Conservation (phyloP, 2,888 invertebrate species). For the Neoscelio sp. region DNA sequence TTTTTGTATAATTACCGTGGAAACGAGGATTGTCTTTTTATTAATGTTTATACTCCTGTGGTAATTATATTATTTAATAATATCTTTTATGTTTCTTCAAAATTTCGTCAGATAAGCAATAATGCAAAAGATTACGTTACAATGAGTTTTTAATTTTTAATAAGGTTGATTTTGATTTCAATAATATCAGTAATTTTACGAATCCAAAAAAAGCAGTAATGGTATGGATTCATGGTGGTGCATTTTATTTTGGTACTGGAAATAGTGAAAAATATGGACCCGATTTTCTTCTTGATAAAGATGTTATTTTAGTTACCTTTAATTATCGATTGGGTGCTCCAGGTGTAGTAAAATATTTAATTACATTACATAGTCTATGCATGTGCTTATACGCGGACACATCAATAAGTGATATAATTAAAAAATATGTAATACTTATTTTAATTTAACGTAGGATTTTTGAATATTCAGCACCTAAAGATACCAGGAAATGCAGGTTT, state of each 20-base stretch:
- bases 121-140: background rate
- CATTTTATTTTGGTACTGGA: conserved; percentile 62
- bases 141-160: background rate
- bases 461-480: conserved; percentile 68
- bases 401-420: too few species aligned
- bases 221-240: conserved; percentile 74
- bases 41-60: conserved; percentile 74
- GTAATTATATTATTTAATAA: conserved; percentile 52
- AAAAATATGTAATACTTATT: background rate
- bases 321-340: conserved; percentile 72
- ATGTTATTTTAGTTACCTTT: conserved; percentile 71
- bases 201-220: conserved; percentile 65
- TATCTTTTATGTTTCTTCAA: background rate
- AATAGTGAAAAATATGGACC: conserved; percentile 66
- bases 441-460: conserved; percentile 70
- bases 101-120: too few species aligned
- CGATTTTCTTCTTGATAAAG: conserved; percentile 72
- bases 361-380: background rate
- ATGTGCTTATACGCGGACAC: too few species aligned
- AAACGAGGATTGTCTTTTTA: conserved; percentile 73
- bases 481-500: conserved; percentile 71
- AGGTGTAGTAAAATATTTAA: conserved; percentile 58
- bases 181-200: background rate
- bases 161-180: conserved; percentile 10
- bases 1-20: conserved; percentile 64